Evolutionary conservation across 2,888 invertebrate species (phyloP).

Genomic region (Muschampia plurimacula): DNA sequence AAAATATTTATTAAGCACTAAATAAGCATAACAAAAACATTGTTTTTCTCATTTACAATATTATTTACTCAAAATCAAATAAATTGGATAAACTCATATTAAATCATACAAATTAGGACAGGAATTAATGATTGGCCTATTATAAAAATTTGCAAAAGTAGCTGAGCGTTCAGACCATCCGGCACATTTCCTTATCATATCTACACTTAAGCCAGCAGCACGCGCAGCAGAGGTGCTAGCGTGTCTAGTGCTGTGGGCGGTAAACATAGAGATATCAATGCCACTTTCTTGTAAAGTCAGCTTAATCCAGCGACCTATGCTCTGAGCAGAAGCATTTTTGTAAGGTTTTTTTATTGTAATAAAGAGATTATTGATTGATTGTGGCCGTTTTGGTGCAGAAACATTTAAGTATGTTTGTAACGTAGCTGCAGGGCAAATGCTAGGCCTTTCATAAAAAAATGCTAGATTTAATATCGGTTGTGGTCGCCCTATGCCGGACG

Average conservation of each 20-base stretch:
- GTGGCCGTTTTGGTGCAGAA: not conserved
- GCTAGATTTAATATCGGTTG: not conserved
- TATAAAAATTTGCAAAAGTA: conserved; percentile 1
- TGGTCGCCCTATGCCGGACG: not conserved
- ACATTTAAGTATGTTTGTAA: not conserved
- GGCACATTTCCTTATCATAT: not conserved
- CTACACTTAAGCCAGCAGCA: not conserved
- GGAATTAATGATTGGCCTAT: not conserved
- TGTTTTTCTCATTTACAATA: not conserved
- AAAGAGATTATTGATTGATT: not conserved
- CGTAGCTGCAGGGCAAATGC: not conserved
- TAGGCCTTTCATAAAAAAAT: not conserved
- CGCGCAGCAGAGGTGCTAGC: not conserved
- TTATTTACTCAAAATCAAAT: not conserved
- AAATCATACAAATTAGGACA: not conserved
- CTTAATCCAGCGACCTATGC: not conserved
- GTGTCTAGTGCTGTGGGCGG: not conserved
- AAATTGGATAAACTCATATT: not conserved
- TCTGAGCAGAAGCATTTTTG: conserved; percentile 1
- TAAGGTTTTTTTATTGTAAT: conserved; percentile 5
- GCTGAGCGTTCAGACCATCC: not conserved
- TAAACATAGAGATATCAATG: not conserved
- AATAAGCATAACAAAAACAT: not conserved
- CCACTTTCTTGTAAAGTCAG: conserved; percentile 1
- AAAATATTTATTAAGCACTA: not conserved